phyloP scores from a whole-genome alignment of 2,888 invertebrate genomes.

The Apodemia duryi region DNA sequence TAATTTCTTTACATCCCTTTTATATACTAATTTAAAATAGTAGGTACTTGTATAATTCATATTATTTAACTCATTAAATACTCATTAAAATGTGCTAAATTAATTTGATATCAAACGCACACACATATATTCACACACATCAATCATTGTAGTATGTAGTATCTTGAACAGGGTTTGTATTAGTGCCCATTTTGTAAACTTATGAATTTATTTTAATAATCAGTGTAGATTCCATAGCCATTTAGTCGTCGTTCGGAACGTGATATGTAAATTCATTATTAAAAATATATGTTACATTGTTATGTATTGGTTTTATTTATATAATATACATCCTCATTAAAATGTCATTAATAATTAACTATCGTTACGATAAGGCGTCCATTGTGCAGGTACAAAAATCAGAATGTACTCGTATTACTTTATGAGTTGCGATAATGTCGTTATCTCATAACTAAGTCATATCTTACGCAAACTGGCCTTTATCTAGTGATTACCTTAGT shows the following conservation, averaged over 20 bases:
- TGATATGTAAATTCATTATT: conserved; percentile 72
- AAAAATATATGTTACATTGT: conserved; percentile 76
- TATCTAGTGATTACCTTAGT: conserved; percentile 40
- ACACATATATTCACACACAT: conserved; percentile 1
- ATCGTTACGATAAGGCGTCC: conserved; percentile 18
- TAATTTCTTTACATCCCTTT: conserved; percentile 15
- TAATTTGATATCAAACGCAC: conserved; percentile 12
- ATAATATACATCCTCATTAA: conserved; percentile 32
- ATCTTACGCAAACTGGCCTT: conserved; percentile 52
- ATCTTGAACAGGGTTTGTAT: conserved; percentile 33
- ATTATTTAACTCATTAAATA: conserved; percentile 21
- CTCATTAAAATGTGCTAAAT: conserved; percentile 22
- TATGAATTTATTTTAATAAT: conserved; percentile 22
- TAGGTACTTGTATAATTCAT: background rate
- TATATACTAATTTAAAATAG: conserved; percentile 25
- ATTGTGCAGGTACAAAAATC: conserved; percentile 34
- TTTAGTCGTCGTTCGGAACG: conserved; percentile 53
- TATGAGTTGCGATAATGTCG: conserved; percentile 33
- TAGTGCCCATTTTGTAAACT: conserved; percentile 27
- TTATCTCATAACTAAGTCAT: conserved; percentile 37
- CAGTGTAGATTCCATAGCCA: conserved; percentile 38
- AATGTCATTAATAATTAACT: conserved; percentile 21
- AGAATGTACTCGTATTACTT: conserved; percentile 25
- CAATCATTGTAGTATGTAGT: conserved; percentile 28
- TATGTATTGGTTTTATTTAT: conserved; percentile 59